Evolutionary conservation across 2,113 vertebrate species (phyloP).

Genomic region (Halichoeres trimaculatus): DNA sequence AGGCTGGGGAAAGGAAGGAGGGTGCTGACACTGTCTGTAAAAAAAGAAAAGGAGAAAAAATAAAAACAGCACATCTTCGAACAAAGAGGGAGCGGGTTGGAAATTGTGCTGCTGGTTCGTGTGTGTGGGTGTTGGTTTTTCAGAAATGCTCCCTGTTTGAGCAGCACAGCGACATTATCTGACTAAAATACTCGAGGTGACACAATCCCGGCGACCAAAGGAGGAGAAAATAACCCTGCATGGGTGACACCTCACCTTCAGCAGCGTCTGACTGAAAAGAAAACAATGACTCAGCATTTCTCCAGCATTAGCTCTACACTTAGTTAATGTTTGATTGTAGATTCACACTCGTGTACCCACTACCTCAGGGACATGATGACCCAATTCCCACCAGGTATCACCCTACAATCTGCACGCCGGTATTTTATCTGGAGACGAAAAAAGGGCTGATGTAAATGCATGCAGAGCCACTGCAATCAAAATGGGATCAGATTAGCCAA

Average conservation of each 20-base stretch:
- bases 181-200: conserved; percentile 14
- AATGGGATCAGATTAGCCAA: not conserved
- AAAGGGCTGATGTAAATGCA: conserved; percentile 1
- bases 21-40: conserved; percentile 47
- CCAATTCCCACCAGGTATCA: conserved; percentile 29
- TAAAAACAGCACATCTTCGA: conserved; percentile 41
- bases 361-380: conserved; percentile 12
- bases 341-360: not conserved
- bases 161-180: conserved; percentile 35
- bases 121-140: conserved; percentile 1
- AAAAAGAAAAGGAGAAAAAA: not conserved
- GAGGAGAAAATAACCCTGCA: conserved; percentile 31
- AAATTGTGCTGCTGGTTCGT: conserved; percentile 31
- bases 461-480: not conserved
- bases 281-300: conserved; percentile 25
- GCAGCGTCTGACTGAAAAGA: conserved; percentile 14
- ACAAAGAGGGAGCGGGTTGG: conserved; percentile 40
- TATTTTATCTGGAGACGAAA: conserved; percentile 13
- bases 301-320: not conserved
- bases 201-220: conserved; percentile 22
- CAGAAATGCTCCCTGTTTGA: conserved; percentile 21
- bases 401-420: conserved; percentile 19
- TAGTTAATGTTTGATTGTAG: conserved; percentile 4
- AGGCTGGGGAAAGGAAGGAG: conserved; percentile 4
- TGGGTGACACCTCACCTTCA: not conserved